phyloP scores from a whole-genome alignment of 2,797 vertebrate genomes.

The Hafferia zeledoni region DNA sequence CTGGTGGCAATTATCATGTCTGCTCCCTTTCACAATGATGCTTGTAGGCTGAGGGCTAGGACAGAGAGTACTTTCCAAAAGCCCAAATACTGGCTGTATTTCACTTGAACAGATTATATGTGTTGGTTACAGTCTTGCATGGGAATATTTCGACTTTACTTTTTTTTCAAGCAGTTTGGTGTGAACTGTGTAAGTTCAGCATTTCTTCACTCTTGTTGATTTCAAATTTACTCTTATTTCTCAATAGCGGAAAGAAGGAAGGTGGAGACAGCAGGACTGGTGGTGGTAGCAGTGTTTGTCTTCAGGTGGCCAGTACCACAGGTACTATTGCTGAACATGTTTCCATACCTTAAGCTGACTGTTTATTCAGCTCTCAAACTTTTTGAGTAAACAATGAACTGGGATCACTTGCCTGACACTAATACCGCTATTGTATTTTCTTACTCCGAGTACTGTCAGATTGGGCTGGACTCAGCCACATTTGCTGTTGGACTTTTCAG shows the following conservation, averaged over 20 bases:
- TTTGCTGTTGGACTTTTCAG: constrained; percentile 10
- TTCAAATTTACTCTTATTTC: not conserved
- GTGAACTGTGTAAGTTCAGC: not conserved
- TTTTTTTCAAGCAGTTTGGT: not conserved
- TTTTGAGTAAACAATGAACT: not conserved
- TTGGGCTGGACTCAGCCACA: not conserved
- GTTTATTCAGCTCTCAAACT: not conserved
- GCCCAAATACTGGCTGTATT: fast-evolving
- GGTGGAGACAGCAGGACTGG: not conserved
- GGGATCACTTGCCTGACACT: not conserved
- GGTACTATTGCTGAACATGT: not conserved
- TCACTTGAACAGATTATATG: not conserved
- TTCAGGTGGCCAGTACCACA: not conserved
- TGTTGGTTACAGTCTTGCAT: not conserved
- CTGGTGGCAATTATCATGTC: fast-evolving
- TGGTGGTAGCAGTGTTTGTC: not conserved
- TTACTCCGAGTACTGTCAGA: not conserved
- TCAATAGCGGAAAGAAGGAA: not conserved
- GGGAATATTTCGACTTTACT: not conserved
- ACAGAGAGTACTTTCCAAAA: not conserved
- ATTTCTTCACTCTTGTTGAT: not conserved
- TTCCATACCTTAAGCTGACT: not conserved
- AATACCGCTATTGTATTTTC: not conserved
- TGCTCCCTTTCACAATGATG: fast-evolving
- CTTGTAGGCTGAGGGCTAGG: not conserved